Conservation (phyloP, 2,888 invertebrate species). For the Ecdyonurus torrentis region DNA sequence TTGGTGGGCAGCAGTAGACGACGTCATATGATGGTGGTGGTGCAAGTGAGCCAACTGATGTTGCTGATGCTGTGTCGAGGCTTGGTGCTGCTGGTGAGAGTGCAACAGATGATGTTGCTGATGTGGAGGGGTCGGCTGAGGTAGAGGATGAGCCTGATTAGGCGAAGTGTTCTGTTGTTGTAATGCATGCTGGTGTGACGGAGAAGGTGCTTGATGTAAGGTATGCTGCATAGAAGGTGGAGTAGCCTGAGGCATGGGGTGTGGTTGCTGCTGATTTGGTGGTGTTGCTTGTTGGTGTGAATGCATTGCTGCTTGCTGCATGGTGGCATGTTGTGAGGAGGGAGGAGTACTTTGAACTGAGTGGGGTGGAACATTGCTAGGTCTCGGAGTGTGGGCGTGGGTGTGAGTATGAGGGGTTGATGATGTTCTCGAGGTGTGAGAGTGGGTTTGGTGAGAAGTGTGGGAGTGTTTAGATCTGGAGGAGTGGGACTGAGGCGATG, state of each 20-base stretch:
- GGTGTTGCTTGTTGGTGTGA: constrained; percentile 16
- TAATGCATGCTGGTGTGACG: constrained; percentile 21
- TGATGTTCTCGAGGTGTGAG: constrained; percentile 23
- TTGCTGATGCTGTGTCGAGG: constrained; percentile 15
- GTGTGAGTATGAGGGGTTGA: constrained; percentile 21
- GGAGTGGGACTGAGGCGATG: constrained; percentile 38
- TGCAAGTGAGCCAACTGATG: constrained; percentile 11
- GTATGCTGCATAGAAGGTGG: neutral
- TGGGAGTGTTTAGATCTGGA: constrained; percentile 35
- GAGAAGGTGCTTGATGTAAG: constrained; percentile 13
- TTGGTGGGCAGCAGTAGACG: constrained; percentile 12
- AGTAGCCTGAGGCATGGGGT: constrained; percentile 4
- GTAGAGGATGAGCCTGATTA: constrained; percentile 18
- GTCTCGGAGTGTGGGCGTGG: constrained; percentile 15
- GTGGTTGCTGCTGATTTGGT: constrained; percentile 14
- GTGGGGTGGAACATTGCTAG: constrained; percentile 9
- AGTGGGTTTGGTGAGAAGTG: constrained; percentile 21
- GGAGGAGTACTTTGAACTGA: constrained; percentile 22
- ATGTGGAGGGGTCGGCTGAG: constrained; percentile 17
- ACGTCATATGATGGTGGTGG: constrained; percentile 25
- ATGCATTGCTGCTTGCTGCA: constrained; percentile 11
- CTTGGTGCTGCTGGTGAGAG: neutral
- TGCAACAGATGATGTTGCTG: constrained; percentile 10
- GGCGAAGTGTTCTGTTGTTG: constrained; percentile 19
- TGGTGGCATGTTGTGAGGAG: constrained; percentile 18